Percentiles rank a stretch among this genome's conserved stretches.
Conservation (phyloP, 2,113 vertebrate genomes). For the Oreochromis spilurus region DNA sequence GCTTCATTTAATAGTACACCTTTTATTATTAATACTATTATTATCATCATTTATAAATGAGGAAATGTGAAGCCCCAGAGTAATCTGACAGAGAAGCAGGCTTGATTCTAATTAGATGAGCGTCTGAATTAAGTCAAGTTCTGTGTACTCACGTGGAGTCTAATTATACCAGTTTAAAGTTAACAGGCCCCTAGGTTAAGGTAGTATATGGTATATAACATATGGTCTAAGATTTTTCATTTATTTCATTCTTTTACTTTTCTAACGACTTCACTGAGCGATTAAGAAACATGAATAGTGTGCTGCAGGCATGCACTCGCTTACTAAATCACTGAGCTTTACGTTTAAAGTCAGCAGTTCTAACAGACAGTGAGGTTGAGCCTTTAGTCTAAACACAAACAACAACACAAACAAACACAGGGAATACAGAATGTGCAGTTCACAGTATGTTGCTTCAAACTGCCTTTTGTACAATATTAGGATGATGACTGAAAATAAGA, state of each 20-base stretch:
- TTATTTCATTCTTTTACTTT: neutral
- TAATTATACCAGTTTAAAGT: constrained; percentile 15
- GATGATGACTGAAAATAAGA: neutral
- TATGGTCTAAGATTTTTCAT: neutral
- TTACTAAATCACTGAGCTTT: neutral
- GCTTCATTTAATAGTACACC: neutral
- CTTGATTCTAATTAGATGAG: constrained; percentile 51
- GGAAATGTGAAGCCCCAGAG: neutral
- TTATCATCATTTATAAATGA: constrained; percentile 5
- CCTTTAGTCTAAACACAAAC: neutral
- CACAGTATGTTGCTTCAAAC: neutral
- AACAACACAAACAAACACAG: neutral
- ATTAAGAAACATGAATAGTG: neutral
- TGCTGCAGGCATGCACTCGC: neutral
- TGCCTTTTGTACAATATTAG: neutral
- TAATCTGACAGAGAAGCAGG: neutral
- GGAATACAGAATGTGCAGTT: neutral
- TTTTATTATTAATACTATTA: neutral
- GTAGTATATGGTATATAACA: neutral
- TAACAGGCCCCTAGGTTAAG: neutral
- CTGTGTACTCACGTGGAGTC: neutral
- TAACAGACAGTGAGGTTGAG: neutral
- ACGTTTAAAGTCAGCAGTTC: neutral
- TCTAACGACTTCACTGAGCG: neutral
- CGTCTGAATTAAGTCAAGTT: neutral